Base-by-base conservation (phyloP, 2,113 vertebrate species). In the Sminthopsis crassicaudata region DNA sequence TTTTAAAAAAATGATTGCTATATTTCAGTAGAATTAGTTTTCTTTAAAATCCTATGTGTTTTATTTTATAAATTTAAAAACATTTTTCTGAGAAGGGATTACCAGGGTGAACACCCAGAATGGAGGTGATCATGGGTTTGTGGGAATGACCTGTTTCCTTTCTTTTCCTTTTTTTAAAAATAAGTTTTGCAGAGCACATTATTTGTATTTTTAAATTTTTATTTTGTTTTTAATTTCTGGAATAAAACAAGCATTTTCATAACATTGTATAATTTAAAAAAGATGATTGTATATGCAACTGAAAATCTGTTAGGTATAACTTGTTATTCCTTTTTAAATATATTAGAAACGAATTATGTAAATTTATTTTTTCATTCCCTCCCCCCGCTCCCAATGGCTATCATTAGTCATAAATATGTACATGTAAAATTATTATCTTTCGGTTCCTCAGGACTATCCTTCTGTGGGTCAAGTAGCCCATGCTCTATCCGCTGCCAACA, bases 401-500 rank as follows among this genome's bases (percentile, higher is more conserved):
- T 11, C 3, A 16, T 67, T 67, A 67, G 57, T 14, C 3, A 60
- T 11, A 60, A 12, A 57, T 57, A 60, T 60, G 16, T 36, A 16
- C n/a, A 67, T 67, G 60, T 67, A 67, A 67, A 67, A 51, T 67
- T 36, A 16, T 67, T 67, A 5, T 9, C 88, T 0, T 1, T 93
- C 54, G 57, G 46, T 53, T n/a, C 42, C 12, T 94, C 93, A 99
- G 99, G 99, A 99, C 96, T 99, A 99, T 89, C 99, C 99, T 0
- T 99, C 99, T 1, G 97, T 99, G 92, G 99, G 98, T 2, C 99
- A 99, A 90, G 95, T 99, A 55, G 98, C 98, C 54, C 98, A 98
- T 94, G 98, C 98, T 76, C 98, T 99, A n/a, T 97, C 98, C 50
- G 96, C 96, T 16, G 98, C 99, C 92, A 99, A 99, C 95, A 99